Evolutionary conservation across 2,797 vertebrate species (phyloP), one percentile per base, ranked within the genome.

Genomic region (Enteromius fasciolatus): DNA sequence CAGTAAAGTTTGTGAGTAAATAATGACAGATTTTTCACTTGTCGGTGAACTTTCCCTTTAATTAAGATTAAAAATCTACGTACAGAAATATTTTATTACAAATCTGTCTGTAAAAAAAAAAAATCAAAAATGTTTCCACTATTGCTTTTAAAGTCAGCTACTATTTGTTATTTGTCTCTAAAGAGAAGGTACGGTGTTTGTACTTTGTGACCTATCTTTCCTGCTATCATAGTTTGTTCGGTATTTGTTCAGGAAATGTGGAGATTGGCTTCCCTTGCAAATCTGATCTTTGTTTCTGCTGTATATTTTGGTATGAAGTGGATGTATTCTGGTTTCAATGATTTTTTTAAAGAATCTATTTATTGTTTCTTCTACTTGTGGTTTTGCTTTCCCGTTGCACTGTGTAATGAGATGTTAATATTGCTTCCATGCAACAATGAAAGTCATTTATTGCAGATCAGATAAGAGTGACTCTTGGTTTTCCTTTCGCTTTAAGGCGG

Each of bases 391-490:
- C 92, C 89, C 84, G 94, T 93, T 97, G 95, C 95, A 96, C 91
- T 94, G 92, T 97, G 94, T 95, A 95, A 95, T 97, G 94, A 96
- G 94, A 88, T 93, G 91, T 95, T 95, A 93, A 90, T 96, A 92
- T 94, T 94, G 94, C 95, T 94, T 96, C 92, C 92, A 93, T 94
- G 93, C 95, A 91, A 94, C 94, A 96, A 96, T 94, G 91, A 95
- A 95, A 94, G 92, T 90, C 91, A 94, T 93, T 95, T 93, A 94
- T 93, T 94, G 93, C 94, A 95, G 94, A 93, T 94, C 95, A 92
- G 86, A 94, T 94, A 93, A 89, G 86, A 93, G 90, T 94, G 93
- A 84, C 86, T 95, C 94, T 95, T 95, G 85, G 90, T 91, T 94
- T 89, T 86, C 91, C 86, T 80, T 75, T 82, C 69, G 83, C 92